Conservation (phyloP, 1,140 invertebrate species). For the Bombus cullumanus region DNA sequence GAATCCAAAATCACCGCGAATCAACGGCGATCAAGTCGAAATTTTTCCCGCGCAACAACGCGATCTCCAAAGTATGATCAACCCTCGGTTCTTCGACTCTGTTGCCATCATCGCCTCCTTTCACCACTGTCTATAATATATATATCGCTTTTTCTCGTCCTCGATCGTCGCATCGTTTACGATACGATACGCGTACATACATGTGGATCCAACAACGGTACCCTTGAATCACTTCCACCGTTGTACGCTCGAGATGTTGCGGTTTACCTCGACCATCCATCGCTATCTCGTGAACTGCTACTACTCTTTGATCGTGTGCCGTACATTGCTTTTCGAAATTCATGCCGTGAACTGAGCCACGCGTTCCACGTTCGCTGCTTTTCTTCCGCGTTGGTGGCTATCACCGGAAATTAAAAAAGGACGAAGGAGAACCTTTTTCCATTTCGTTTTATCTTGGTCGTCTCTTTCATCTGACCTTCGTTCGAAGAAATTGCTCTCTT, state of each 20-base stretch:
- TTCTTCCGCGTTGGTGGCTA: not conserved
- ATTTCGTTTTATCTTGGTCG: not conserved
- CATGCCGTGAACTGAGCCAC: not conserved
- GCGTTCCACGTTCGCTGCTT: slow-evolving; percentile 18
- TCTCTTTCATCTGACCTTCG: too few species aligned
- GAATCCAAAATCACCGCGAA: not conserved
- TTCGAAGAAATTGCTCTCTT: too few species aligned
- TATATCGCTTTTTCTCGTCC: not conserved
- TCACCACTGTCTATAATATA: too few species aligned
- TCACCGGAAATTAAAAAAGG: not conserved
- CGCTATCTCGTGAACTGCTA: not conserved
- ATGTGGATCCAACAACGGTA: slow-evolving; percentile 11
- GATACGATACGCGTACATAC: not conserved
- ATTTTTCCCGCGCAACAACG: slow-evolving; percentile 3
- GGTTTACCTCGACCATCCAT: not conserved
- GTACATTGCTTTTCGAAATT: not conserved
- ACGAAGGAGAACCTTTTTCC: not conserved
- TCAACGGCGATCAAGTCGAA: not conserved
- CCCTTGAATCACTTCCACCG: slow-evolving; percentile 13
- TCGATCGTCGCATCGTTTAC: not conserved
- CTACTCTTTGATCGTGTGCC: not conserved
- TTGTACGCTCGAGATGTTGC: not conserved
- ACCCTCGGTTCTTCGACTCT: not conserved
- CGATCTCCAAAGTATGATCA: not conserved
- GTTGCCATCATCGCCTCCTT: not conserved